These are phyloP conservation scores for Meloidogyne chitwoodi DNA, from an alignment of 1,140 invertebrate genomes.

Conservation along the genomic window DNA sequence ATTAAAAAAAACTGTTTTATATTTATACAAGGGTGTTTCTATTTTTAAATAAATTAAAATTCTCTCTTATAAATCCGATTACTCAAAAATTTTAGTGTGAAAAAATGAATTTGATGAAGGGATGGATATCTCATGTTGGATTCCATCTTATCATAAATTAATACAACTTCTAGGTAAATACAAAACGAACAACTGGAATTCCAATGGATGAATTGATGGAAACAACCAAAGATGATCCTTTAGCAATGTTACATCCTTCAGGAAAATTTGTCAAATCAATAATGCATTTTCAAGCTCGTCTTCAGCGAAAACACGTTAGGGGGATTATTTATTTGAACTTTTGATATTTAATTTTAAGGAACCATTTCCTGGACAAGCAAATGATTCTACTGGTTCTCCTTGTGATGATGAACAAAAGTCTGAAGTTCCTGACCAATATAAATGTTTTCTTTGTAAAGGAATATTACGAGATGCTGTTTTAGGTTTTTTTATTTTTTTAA, in stretches of 20 bases:
- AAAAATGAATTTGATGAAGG: not conserved
- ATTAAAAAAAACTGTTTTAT: not conserved
- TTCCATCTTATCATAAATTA: not conserved
- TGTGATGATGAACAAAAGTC: not conserved
- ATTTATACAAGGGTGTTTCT: not conserved
- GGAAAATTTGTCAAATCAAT: slow-evolving; percentile 84
- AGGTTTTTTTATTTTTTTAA: slow-evolving; percentile 34
- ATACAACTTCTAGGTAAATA: slow-evolving; percentile 62
- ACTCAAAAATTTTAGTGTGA: not conserved
- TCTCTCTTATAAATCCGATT: not conserved
- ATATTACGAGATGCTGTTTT: slow-evolving; percentile 89
- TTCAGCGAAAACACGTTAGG: slow-evolving; percentile 21
- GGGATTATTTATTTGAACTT: not conserved
- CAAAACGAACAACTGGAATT: slow-evolving; percentile 92
- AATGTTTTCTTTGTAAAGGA: slow-evolving; percentile 85
- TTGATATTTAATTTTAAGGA: not conserved
- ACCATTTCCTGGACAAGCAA: slow-evolving; percentile 12
- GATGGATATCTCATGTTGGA: not conserved
- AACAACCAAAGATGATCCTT: slow-evolving; percentile 76
- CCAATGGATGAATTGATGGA: slow-evolving; percentile 87
- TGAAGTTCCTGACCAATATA: slow-evolving; percentile 75
- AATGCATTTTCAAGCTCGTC: slow-evolving; percentile 76
- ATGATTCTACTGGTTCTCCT: slow-evolving; percentile 3
- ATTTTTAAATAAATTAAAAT: not conserved
- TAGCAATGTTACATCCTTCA: slow-evolving; percentile 84